These are phyloP conservation scores for Hydrophis major DNA, from an alignment of 2,797 vertebrate genomes.

Conservation along the genomic window DNA sequence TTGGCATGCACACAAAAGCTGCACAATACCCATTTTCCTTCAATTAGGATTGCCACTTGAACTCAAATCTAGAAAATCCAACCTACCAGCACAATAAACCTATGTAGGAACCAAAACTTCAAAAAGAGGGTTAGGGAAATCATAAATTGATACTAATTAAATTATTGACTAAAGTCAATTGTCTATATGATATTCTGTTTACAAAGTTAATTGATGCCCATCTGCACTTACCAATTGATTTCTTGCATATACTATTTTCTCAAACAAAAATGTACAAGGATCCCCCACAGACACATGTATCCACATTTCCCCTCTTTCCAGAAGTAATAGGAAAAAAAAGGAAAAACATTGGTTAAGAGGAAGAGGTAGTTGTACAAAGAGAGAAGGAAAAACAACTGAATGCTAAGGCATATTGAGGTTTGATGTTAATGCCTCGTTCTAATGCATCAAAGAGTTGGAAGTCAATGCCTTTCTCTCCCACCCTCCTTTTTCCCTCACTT, in stretches of 20 bases:
- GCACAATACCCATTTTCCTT: neutral
- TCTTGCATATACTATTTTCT: neutral
- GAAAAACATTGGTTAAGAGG: neutral
- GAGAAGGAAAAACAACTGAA: neutral
- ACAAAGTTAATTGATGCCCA: neutral
- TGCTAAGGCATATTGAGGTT: neutral
- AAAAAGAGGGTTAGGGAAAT: neutral
- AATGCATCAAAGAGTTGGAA: no score
- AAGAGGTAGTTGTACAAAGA: neutral
- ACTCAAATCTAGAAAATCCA: neutral
- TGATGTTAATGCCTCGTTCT: no score
- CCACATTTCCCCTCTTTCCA: neutral
- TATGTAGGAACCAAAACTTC: neutral
- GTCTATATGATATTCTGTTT: neutral
- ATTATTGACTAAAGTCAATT: neutral
- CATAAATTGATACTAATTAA: neutral
- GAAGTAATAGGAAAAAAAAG: neutral
- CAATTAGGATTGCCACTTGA: neutral
- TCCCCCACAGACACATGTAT: neutral
- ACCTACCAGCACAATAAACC: neutral
- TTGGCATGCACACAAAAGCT: neutral
- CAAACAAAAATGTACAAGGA: neutral
- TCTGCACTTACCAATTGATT: neutral
- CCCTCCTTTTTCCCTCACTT: no score
- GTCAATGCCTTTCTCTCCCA: no score